phyloP scores from a whole-genome alignment of 1,140 invertebrate genomes.

The Heliconius eleuchia region DNA sequence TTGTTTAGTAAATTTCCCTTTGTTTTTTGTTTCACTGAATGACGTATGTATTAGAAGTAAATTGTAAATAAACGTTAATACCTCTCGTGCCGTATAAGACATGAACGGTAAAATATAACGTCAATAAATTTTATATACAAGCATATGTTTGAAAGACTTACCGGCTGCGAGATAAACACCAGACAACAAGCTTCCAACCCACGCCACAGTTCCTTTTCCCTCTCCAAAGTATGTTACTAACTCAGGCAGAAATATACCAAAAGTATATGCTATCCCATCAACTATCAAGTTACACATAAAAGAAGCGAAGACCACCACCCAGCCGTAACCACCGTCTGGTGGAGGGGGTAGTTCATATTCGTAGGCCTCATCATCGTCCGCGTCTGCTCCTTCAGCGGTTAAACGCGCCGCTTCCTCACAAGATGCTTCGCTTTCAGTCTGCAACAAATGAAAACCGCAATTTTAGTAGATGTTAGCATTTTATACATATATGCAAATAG shows the following conservation, averaged over 20 bases:
- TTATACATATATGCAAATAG: too few relatives aligned
- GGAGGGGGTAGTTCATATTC: constrained; percentile 90
- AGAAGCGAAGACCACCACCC: constrained; percentile 97
- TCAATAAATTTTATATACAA: background rate
- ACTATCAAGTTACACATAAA: constrained; percentile 99
- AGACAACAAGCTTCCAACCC: constrained; percentile 96
- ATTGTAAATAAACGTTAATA: background rate
- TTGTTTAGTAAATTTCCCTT: background rate
- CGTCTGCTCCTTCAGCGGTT: constrained; percentile 85
- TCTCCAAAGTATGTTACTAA: constrained; percentile 92
- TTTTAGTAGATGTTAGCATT: background rate
- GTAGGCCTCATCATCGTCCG: constrained; percentile 87
- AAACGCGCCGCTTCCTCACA: constrained; percentile 89
- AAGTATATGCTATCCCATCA: constrained; percentile 98
- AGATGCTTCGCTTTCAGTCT: constrained; percentile 92
- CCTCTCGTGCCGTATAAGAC: background rate
- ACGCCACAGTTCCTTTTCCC: constrained; percentile 93
- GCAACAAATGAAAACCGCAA: constrained; percentile 68
- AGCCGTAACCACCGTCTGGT: constrained; percentile 94
- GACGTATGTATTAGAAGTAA: background rate
- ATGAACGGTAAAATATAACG: background rate
- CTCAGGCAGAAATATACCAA: constrained; percentile 93
- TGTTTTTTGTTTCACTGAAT: background rate
- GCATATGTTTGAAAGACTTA: constrained; percentile 68
- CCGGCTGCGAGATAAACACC: constrained; percentile 97